Evolutionary conservation across 2,113 vertebrate genomes (phyloP), one percentile per base, ranked within the genome.

Genomic region (Perccottus glenii): DNA sequence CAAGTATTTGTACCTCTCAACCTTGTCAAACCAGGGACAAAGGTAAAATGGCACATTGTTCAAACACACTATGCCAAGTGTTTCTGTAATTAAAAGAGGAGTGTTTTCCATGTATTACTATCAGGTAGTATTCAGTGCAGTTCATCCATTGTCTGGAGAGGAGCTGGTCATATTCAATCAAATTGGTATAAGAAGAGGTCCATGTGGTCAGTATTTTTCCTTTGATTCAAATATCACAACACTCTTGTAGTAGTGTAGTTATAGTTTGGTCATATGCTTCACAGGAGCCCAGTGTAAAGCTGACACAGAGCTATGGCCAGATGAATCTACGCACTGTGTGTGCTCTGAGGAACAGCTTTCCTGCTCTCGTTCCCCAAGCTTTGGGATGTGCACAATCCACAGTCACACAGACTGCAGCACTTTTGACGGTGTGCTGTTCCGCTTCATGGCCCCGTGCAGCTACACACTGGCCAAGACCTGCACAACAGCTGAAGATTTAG

Each of bases 401-500:
- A 63, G 86, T 0, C 87, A 93, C 76, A 88, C 92, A 3, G 89
- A 93, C 59, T 93, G 91, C 86, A 90, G 78, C 63, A 94, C 93
- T 46, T 95, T 94, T 80, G 95, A 96, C 83, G 92, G 93, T 40
- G 78, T 87, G 76, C 83, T 67, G 0, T 93, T 94, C 72, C 71
- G 49, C 77, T 94, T 95, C 75, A 90, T 88, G 82, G 87, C 82
- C 8, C 87, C 81, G 46, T 96, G 95, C 86, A 92, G 89, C 64
- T 95, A 94, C 73, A 77, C 91, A 2, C 87, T 96, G 77, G 89
- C 93, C 62, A 92, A 90, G 80, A 85, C 91, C 48, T 96, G 94
- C 48, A 79, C 77, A 44, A 71, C 87, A 57, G 51, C 64, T 52
- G 85, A 77, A 14, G 53, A 69, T 44, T 78, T 94, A 60, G 88